phyloP scores from a whole-genome alignment of 2,888 invertebrate genomes.

The Dryobota labecula region DNA sequence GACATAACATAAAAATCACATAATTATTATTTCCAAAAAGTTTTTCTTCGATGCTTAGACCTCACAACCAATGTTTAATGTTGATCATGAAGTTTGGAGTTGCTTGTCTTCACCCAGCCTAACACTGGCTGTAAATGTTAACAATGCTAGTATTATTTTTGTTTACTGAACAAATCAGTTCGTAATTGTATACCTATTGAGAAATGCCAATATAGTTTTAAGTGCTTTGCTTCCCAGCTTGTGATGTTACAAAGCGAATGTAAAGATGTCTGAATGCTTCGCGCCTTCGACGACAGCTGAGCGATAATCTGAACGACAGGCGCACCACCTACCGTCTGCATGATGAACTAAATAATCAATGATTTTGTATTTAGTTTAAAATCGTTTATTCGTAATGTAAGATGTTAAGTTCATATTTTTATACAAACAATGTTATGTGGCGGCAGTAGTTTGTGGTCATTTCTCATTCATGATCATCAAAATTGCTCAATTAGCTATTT shows the following conservation, averaged over 20 bases:
- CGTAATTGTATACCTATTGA: conserved; percentile 60
- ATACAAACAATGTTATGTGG: conserved; percentile 52
- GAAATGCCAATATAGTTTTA: conserved; percentile 69
- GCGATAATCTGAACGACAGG: conserved; percentile 34
- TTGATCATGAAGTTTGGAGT: conserved; percentile 33
- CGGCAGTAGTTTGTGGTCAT: conserved; percentile 53
- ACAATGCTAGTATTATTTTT: conserved; percentile 50
- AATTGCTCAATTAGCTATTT: conserved; percentile 66
- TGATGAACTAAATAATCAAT: conserved; percentile 51
- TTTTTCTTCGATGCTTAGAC: neutral
- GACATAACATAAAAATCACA: neutral
- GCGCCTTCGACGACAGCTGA: conserved; percentile 53
- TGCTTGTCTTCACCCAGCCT: conserved; percentile 26
- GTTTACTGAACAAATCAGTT: conserved; percentile 52
- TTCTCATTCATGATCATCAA: conserved; percentile 59
- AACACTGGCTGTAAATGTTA: conserved; percentile 57
- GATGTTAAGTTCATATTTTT: conserved; percentile 62
- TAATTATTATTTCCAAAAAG: conserved; percentile 3
- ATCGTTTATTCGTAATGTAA: conserved; percentile 60
- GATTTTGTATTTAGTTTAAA: conserved; percentile 54
- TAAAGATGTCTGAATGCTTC: conserved; percentile 53
- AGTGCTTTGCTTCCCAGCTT: conserved; percentile 68
- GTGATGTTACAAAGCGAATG: conserved; percentile 61
- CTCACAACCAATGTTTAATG: conserved; percentile 13
- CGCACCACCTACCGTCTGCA: conserved; percentile 37